Base-by-base conservation (phyloP, 2,797 vertebrate genomes). In the Characodon lateralis region DNA sequence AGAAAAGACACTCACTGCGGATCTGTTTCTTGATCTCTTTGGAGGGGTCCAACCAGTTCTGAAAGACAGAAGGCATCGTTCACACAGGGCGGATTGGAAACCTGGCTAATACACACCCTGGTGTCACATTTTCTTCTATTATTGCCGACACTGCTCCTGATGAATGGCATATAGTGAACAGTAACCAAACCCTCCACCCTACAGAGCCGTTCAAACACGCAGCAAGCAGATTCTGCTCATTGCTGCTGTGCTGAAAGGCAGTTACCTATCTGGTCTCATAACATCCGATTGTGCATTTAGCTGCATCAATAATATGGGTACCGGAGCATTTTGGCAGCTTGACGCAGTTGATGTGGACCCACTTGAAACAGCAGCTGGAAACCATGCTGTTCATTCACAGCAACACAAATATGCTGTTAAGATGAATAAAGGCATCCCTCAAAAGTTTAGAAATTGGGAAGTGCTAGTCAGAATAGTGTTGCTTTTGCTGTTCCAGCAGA, bases 21-120 rank as follows among this genome's bases (percentile, higher is more conserved):
- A 98, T 98, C 95, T 99, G 98, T 91, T 99, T 99, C 96, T 99
- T 99, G 92, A 99, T 98, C 94, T 99, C 98, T 93, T 99, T 99
- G 90, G 98, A 98, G 68, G 98, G 98, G 88, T 99, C 98, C 94
- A 99, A 92, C 98, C 98, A 99, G 91, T 99, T 99, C 98, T 99
- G 96, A 84, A 97, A 79, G 90, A 94, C 93, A 95, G 86, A 87
- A 83, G 78, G 82, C 72, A 91, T 66, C 80, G 84, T 85, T 93
- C 88, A 93, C 78, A 83, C 58, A 80, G 83, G 75, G 84, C 75
- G 35, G 75, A 9, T 28, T 74, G 74, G 76, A 89, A 79, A 89
- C 78, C 79, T 65, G 71, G 72, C 70, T 80, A 81, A 82, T 70
- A 61, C 71, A 81, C 76, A 85, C 74, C 79, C 81, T 1, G 0